phyloP scores from a whole-genome alignment of 1,140 invertebrate species.

The Rhagoletis zephyria region DNA sequence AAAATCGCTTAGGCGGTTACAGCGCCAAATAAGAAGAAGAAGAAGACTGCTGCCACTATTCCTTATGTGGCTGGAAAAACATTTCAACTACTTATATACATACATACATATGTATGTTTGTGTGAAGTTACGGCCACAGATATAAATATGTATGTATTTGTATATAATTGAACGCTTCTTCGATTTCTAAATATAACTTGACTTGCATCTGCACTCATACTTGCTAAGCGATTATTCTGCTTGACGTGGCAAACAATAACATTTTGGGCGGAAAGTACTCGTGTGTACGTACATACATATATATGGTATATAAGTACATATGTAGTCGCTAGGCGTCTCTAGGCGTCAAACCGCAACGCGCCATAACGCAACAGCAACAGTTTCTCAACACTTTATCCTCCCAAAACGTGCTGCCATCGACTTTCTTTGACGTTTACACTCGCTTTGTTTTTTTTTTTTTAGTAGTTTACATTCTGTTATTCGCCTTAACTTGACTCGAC shows the following conservation, averaged over 20 bases:
- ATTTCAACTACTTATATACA: neutral
- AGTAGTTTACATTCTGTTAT: neutral
- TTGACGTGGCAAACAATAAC: neutral
- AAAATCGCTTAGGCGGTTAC: too few species aligned
- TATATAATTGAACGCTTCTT: neutral
- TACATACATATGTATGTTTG: neutral
- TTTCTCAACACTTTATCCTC: neutral
- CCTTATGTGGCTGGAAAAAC: neutral
- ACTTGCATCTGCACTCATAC: neutral
- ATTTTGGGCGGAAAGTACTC: neutral
- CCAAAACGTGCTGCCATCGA: neutral
- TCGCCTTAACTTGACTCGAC: neutral
- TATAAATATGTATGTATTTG: too few species aligned
- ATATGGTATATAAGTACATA: too few species aligned
- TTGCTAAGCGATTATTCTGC: conserved; percentile 21
- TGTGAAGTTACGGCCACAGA: too few species aligned
- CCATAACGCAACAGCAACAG: neutral
- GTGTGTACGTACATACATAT: too few species aligned
- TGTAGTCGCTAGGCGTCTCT: neutral
- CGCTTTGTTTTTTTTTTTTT: neutral
- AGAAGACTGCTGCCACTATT: neutral
- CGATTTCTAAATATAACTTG: conserved; percentile 2
- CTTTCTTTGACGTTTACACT: conserved; percentile 2
- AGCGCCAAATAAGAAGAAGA: too few species aligned
- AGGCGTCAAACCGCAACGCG: neutral